Evolutionary conservation across 2,797 vertebrate species (phyloP), one percentile per base, ranked within the genome.

Genomic region (Danio kyathit): DNA sequence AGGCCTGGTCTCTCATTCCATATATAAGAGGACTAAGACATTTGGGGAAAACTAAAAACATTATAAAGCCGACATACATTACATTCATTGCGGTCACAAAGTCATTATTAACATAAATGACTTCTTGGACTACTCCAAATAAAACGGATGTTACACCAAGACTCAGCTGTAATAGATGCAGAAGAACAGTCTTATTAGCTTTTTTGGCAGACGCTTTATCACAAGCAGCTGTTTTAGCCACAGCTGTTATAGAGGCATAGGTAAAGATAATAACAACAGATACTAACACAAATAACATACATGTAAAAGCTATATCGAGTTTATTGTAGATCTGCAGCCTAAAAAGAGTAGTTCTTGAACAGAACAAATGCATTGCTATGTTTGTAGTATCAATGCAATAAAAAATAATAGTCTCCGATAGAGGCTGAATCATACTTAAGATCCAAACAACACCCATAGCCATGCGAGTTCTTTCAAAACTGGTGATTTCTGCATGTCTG

Each of bases 21-120:
- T 91, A 93, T 57, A 93, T 85, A 12, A 92, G 87, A 0, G 89
- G 89, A 57, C 88, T 92, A 74, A 92, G 74, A 83, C 85, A 91
- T 57, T 86, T 91, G 0, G 90, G 92, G 52, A 92, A 84, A 80
- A 92, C 66, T 0, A 92, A 78, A 0, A 93, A 72, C 44, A 60
- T 1, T 6, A 91, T 17, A 76, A 91, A 92, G 73, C 14, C 61
- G 61, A 75, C 44, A 74, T 60, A 74, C 5, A 60, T 74, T 2
- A 74, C 72, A 74, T 60, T 46, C 1, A 91, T 17, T n/a, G 1
- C 1, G 14, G 5, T 0, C 2, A 8, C 40, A n/a, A 71, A 16
- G 63, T 78, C 72, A 49, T 72, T n/a, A 48, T 38, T 9, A 48
- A 49, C 56, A 74, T 2, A 74, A n/a, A 74, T 29, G 0, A 8